Percentiles rank a stretch among this genome's conserved stretches.
These are phyloP conservation scores for Calliphora vomitoria DNA, from an alignment of 2,888 invertebrate genomes.

Conservation along the genomic window DNA sequence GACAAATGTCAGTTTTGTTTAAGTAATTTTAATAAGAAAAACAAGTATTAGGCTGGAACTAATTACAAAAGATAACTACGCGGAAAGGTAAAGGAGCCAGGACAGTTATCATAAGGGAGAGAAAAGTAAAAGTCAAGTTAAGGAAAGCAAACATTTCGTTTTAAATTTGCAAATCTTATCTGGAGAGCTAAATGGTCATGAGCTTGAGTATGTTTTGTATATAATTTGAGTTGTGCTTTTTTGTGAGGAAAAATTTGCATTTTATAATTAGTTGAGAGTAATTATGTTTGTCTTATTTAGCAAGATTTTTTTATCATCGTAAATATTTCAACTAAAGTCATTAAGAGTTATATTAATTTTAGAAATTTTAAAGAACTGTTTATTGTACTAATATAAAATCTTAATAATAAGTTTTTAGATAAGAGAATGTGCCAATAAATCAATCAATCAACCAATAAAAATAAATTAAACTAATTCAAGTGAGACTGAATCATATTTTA, in stretches of 20 bases:
- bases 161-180: not conserved
- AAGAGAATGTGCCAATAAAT: too few species aligned
- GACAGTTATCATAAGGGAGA: not conserved
- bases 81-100: not conserved
- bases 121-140: slow-evolving; percentile 46
- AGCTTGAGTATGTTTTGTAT: not conserved
- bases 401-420: too few species aligned
- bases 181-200: slow-evolving; percentile 4
- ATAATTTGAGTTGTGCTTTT: slow-evolving; percentile 7
- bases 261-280: slow-evolving; percentile 64
- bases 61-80: slow-evolving; percentile 40
- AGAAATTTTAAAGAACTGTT: not conserved
- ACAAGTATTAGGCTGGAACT: slow-evolving; percentile 66
- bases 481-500: too few species aligned
- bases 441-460: too few species aligned
- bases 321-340: not conserved
- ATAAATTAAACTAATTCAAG: too few species aligned
- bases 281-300: slow-evolving; percentile 43
- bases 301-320: not conserved
- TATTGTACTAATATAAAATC: too few species aligned
- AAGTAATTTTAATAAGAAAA: slow-evolving; percentile 44
- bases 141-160: slow-evolving; percentile 23
- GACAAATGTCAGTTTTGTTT: slow-evolving; percentile 49
- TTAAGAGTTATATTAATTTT: not conserved
- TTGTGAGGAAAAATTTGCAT: slow-evolving; percentile 61